Percentiles rank a stretch among this genome's conserved stretches.
These are phyloP conservation scores for Prolemur simus DNA, from an alignment of 2,113 vertebrate species.

Conservation along the genomic window DNA sequence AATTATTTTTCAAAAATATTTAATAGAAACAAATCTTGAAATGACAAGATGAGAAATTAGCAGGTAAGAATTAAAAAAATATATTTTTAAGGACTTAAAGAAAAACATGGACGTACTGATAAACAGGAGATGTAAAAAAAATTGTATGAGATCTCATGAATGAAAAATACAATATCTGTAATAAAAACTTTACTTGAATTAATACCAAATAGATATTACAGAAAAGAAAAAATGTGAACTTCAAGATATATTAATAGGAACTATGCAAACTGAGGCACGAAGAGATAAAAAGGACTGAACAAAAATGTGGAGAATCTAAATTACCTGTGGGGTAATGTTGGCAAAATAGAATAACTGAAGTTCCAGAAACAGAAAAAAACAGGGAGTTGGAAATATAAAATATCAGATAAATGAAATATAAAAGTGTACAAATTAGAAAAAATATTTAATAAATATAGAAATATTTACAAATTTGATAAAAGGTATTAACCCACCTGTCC, in stretches of 20 bases:
- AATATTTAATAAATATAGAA: not conserved
- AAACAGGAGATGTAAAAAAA: not conserved
- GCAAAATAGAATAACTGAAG: not conserved
- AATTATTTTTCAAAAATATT: not conserved
- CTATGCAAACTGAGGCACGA: not conserved
- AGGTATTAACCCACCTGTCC: not conserved
- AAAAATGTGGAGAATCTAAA: not conserved
- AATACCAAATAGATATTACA: not conserved
- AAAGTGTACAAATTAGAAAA: not conserved
- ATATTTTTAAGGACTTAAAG: not conserved
- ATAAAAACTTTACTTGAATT: not conserved
- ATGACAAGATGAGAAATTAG: not conserved
- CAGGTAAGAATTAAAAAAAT: not conserved
- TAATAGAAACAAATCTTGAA: not conserved
- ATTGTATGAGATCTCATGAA: not conserved
- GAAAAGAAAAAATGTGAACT: not conserved
- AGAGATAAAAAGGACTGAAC: not conserved
- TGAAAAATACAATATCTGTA: not conserved
- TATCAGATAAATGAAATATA: not conserved
- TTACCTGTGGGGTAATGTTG: not conserved
- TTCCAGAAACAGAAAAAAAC: not conserved
- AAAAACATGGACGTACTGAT: not conserved
- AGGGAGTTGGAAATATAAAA: not conserved
- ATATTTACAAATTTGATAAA: not conserved
- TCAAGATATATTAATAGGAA: not conserved